These are phyloP conservation scores for Smutsia temminckii DNA, from an alignment of 2,797 vertebrate species.

Conservation along the genomic window DNA sequence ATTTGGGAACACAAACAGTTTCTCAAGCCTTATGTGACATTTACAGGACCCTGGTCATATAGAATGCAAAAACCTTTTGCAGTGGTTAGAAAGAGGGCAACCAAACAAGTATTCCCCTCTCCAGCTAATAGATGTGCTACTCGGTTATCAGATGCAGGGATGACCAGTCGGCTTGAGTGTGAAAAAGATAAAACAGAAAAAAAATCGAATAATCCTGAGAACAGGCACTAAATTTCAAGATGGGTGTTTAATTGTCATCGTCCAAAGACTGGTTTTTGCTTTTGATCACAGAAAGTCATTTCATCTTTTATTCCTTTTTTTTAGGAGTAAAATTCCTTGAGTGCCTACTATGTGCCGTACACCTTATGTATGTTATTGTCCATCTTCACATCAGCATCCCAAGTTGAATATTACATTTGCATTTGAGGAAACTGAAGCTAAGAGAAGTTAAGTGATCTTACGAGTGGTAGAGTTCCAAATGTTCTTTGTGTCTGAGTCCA, in stretches of 20 bases:
- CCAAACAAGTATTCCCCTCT: background rate
- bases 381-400: background rate
- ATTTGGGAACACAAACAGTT: background rate
- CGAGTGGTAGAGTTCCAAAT: background rate
- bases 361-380: background rate
- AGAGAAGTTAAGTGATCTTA: background rate
- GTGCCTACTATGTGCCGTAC: too few relatives aligned
- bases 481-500: background rate
- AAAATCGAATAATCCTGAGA: background rate
- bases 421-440: background rate
- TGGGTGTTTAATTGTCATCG: background rate
- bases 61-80: background rate
- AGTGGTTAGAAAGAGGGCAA: background rate
- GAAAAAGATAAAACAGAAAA: background rate
- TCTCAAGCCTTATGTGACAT: background rate
- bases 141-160: background rate
- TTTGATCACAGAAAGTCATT: background rate
- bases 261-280: background rate
- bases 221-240: background rate
- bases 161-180: background rate
- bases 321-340: background rate
- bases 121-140: background rate
- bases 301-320: background rate
- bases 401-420: background rate
- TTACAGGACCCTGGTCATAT: background rate